These are phyloP conservation scores for Ramazzottius varieornatus DNA, from an alignment of 2,888 invertebrate genomes.

Conservation along the genomic window DNA sequence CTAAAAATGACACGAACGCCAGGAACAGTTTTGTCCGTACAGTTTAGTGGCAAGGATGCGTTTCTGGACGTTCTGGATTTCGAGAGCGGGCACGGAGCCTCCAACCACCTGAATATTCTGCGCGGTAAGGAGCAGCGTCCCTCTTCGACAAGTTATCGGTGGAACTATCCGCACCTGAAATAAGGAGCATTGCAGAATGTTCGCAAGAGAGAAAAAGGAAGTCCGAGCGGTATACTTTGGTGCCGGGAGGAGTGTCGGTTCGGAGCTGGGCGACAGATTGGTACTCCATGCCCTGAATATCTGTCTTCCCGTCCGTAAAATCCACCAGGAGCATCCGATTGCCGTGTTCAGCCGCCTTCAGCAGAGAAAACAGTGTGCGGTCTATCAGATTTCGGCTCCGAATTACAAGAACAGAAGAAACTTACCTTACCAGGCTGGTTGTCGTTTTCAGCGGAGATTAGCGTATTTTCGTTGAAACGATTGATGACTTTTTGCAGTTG, in stretches of 20 bases:
- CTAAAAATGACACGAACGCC: too few species aligned
- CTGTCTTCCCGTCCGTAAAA: slow-evolving; percentile 45
- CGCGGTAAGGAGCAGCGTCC: background rate
- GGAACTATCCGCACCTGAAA: slow-evolving; percentile 11
- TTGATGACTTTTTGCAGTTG: slow-evolving; percentile 33
- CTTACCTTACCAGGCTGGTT: background rate
- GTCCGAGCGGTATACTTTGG: slow-evolving; percentile 16
- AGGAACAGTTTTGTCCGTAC: too few species aligned
- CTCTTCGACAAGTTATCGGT: background rate
- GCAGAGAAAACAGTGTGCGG: background rate
- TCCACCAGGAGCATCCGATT: slow-evolving; percentile 38
- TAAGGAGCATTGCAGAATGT: background rate
- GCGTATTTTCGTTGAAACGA: slow-evolving; percentile 23
- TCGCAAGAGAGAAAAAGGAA: background rate
- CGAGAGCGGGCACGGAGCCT: background rate
- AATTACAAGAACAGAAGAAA: too few species aligned
- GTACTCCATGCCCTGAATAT: slow-evolving; percentile 43
- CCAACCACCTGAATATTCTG: background rate
- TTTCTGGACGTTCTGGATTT: background rate
- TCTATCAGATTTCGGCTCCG: too few species aligned
- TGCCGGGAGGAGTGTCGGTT: slow-evolving; percentile 20
- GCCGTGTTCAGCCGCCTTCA: background rate
- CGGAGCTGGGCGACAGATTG: slow-evolving; percentile 24
- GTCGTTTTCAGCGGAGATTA: slow-evolving; percentile 18
- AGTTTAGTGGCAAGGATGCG: background rate